These are phyloP conservation scores for Calidris pugnax DNA, from an alignment of 2,113 vertebrate genomes.

Conservation along the genomic window DNA sequence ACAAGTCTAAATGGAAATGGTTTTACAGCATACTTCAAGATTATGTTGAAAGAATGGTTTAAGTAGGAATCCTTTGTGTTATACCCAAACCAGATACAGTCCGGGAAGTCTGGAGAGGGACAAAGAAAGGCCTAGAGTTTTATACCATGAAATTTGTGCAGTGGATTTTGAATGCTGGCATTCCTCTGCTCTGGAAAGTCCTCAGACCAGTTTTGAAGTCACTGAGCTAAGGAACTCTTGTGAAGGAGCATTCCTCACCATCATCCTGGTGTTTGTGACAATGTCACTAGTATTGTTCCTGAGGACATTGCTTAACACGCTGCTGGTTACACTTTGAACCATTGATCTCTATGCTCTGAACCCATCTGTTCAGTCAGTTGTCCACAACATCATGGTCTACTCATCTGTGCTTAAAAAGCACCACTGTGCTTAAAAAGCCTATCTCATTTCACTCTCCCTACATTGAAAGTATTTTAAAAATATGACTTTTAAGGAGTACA, in stretches of 20 bases:
- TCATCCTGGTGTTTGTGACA: not conserved
- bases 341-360: not conserved
- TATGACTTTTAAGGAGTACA: not conserved
- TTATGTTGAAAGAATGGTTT: not conserved
- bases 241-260: not conserved
- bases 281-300: not conserved
- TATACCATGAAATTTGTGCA: not conserved
- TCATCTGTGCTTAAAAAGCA: not conserved
- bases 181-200: not conserved
- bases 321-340: not conserved
- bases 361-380: not conserved
- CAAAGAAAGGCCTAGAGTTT: not conserved
- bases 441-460: not conserved
- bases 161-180: not conserved
- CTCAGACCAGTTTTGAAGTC: not conserved
- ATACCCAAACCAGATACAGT: not conserved
- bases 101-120: not conserved
- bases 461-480: not conserved
- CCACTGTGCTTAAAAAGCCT: not conserved
- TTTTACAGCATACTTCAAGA: not conserved
- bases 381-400: not conserved
- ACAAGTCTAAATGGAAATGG: not conserved
- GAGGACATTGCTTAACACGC: not conserved
- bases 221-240: not conserved
- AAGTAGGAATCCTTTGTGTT: not conserved